Conservation (phyloP, 1,140 invertebrate species). For the Acromyrmex charruanus region DNA sequence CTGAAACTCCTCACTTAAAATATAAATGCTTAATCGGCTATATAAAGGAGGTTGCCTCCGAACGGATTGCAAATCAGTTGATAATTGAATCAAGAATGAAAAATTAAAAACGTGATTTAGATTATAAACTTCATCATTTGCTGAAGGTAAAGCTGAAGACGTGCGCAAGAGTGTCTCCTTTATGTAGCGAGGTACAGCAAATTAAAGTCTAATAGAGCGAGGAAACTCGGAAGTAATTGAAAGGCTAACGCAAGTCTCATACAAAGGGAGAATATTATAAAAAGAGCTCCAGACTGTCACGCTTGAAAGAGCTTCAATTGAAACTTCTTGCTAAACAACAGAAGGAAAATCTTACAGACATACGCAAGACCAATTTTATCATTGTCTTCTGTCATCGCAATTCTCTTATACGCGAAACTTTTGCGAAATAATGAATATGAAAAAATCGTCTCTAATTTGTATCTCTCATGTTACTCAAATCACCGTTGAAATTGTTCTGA, state of each 20-base stretch:
- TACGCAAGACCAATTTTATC: slow-evolving; percentile 32
- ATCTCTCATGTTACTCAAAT: not conserved
- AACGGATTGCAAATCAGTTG: slow-evolving; percentile 49
- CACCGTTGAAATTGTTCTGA: not conserved
- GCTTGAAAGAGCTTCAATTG: slow-evolving; percentile 47
- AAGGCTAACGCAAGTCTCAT: slow-evolving; percentile 29
- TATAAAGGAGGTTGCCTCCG: slow-evolving; percentile 26
- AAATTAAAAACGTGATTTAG: slow-evolving; percentile 54
- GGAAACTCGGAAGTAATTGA: slow-evolving; percentile 69
- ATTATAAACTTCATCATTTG: slow-evolving; percentile 50
- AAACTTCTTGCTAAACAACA: slow-evolving; percentile 45
- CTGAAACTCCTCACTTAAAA: slow-evolving; percentile 35
- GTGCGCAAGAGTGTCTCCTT: slow-evolving; percentile 24
- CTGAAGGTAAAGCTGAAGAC: slow-evolving; percentile 7
- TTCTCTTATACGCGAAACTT: slow-evolving; percentile 21
- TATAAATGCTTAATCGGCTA: slow-evolving; percentile 59
- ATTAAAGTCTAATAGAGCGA: slow-evolving; percentile 72
- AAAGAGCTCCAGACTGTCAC: slow-evolving; percentile 46
- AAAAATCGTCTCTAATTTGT: slow-evolving; percentile 27
- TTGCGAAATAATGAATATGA: slow-evolving; percentile 18
- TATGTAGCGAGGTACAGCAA: slow-evolving; percentile 67
- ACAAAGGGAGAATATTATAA: slow-evolving; percentile 72
- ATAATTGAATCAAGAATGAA: slow-evolving; percentile 49
- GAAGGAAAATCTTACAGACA: slow-evolving; percentile 30
- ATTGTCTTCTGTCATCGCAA: slow-evolving; percentile 7